Base-by-base conservation (phyloP, 2,797 vertebrate genomes). In the Ctenochaetus hawaiiensis region DNA sequence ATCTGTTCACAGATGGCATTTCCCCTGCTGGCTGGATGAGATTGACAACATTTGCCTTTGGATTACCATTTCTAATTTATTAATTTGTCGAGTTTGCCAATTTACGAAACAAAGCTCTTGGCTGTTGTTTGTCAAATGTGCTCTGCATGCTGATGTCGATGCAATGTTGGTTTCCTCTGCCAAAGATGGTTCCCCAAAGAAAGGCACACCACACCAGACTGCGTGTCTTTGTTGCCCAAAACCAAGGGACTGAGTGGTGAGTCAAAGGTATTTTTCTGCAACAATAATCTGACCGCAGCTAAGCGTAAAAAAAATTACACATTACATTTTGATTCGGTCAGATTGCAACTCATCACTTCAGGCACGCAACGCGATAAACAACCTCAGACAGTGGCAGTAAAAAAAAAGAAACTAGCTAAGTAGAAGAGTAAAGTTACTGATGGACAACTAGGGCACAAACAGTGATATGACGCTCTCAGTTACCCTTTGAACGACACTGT, bases 231-330 rank as follows among this genome's bases (percentile, higher is more conserved):
- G 71, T n/a, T 79, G 37, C 52, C 23, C 49, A 73, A 66, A 82
- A 65, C 44, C 16, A 61, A 65, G 39, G 22, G 18, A 52, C 63
- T 53, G n/a, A 65, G 45, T 52, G 6, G 26, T 75, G 64, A 85
- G 72, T 81, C 84, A 72, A 81, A 85, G 60, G 12, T 66, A 66
- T 85, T 78, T 70, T 60, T 84, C 57, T 47, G 58, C 39, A 82
- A 72, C 71, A 80, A 68, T 68, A 75, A 80, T 78, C 12, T 13
- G 61, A 89, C 72, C 65, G 17, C 82, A 20, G 66, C 57, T 43
- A 45, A 68, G 17, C 0, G 7, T 72, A 53, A 39, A 53, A 53
- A 78, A 77, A 74, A 86, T 80, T 69, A 84, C 76, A 81, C 78
- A 76, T 78, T 61, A 18, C 54, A 74, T 72, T 81, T 5, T 75